phyloP scores from a whole-genome alignment of 2,888 invertebrate species.

The Coelopa pilipes region DNA sequence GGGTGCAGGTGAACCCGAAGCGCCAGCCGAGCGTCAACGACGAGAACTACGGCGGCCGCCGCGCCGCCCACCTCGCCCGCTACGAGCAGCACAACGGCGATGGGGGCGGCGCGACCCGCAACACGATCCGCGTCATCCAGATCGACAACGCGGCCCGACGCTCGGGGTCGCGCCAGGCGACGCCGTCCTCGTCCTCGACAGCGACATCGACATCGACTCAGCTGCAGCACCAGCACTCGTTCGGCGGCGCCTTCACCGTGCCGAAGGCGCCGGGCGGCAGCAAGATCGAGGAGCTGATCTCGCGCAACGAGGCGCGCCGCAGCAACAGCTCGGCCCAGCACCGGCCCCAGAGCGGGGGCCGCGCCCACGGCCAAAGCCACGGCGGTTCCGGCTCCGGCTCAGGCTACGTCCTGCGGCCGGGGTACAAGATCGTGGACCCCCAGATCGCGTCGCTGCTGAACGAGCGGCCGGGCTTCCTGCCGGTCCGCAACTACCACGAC shows the following conservation, averaged over 20 bases:
- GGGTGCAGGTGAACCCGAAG: constrained; percentile 68
- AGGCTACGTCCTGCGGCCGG: constrained; percentile 58
- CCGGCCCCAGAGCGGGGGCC: constrained; percentile 50
- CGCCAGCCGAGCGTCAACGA: constrained; percentile 64
- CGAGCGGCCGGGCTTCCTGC: constrained; percentile 66
- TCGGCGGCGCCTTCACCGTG: constrained; percentile 47
- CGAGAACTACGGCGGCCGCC: constrained; percentile 55
- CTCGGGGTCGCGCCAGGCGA: constrained; percentile 47
- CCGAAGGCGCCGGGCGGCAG: constrained; percentile 59
- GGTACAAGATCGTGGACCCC: constrained; percentile 63
- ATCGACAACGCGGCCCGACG: constrained; percentile 53
- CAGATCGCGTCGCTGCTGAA: constrained; percentile 64
- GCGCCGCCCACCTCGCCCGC: constrained; percentile 49
- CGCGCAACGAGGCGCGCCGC: constrained; percentile 62
- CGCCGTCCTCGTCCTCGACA: background rate
- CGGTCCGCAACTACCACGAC: constrained; percentile 62
- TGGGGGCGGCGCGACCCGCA: constrained; percentile 44
- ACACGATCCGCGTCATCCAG: constrained; percentile 56
- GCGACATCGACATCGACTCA: too few relatives aligned
- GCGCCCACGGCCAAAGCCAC: constrained; percentile 3
- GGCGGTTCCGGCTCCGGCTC: constrained; percentile 4
- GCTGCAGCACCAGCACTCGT: constrained; percentile 51
- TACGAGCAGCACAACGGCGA: constrained; percentile 57
- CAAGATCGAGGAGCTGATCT: constrained; percentile 66
- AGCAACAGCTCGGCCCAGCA: constrained; percentile 48